Percentiles rank a stretch among this genome's conserved stretches.
These are phyloP conservation scores for Venusia cambrica DNA, from an alignment of 2,888 invertebrate species.

Conservation along the genomic window DNA sequence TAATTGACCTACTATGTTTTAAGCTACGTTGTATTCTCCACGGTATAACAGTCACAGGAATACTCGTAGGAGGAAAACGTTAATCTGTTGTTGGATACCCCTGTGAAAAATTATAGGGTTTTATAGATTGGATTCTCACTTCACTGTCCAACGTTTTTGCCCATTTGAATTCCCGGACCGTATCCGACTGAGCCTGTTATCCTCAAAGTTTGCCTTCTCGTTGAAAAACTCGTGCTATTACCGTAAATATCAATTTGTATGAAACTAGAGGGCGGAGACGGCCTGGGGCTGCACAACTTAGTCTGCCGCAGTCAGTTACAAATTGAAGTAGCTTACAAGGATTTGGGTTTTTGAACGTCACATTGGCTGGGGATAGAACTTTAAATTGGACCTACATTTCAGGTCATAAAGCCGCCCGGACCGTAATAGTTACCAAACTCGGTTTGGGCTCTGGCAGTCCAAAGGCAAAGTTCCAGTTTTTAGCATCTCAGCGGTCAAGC, in stretches of 20 bases:
- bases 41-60: too few relatives aligned
- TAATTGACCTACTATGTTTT: slow-evolving; percentile 23
- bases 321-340: slow-evolving; percentile 64
- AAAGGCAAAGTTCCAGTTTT: slow-evolving; percentile 24
- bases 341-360: slow-evolving; percentile 60
- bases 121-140: slow-evolving; percentile 65
- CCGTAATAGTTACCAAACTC: slow-evolving; percentile 22
- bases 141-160: slow-evolving; percentile 63
- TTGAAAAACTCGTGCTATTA: slow-evolving; percentile 77
- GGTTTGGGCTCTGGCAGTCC: slow-evolving; percentile 17
- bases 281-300: slow-evolving; percentile 54
- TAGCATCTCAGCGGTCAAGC: slow-evolving; percentile 25
- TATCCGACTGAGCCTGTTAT: slow-evolving; percentile 72
- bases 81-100: slow-evolving; percentile 62
- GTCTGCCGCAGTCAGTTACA: slow-evolving; percentile 60
- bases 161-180: slow-evolving; percentile 64
- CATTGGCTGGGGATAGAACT: slow-evolving; percentile 46
- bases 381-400: slow-evolving; percentile 49
- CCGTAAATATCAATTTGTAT: slow-evolving; percentile 81
- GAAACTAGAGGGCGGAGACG: slow-evolving; percentile 71
- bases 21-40: slow-evolving; percentile 17
- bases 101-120: slow-evolving; percentile 56
- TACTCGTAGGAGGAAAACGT: too few relatives aligned
- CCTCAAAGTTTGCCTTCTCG: slow-evolving; percentile 67
- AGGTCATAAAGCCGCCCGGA: slow-evolving; percentile 36